phyloP scores from a whole-genome alignment of 2,797 vertebrate species.

The Eulemur mongoz region DNA sequence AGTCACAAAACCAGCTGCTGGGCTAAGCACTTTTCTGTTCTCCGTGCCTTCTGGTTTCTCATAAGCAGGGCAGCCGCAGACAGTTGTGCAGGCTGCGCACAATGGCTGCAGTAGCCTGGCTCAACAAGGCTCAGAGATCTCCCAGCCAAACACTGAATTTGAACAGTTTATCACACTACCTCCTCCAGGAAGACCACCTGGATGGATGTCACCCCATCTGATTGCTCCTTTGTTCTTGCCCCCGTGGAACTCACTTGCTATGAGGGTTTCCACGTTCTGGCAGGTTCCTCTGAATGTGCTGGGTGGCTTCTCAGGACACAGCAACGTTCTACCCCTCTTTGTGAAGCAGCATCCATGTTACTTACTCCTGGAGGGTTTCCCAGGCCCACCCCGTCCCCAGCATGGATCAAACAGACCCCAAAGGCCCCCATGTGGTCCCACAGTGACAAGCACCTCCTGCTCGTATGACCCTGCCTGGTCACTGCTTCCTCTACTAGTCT shows the following conservation, averaged over 20 bases:
- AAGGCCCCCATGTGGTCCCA: rapidly evolving
- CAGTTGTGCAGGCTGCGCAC: rapidly evolving
- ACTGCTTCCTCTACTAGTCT: background rate
- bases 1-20: background rate
- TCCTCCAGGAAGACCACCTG: background rate
- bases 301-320: background rate
- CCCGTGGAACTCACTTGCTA: rapidly evolving
- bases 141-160: background rate
- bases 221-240: background rate
- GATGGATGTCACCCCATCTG: background rate
- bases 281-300: background rate
- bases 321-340: no score
- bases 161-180: background rate
- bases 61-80: rapidly evolving
- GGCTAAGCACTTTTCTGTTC: background rate
- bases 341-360: background rate
- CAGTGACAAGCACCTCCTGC: background rate
- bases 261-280: background rate
- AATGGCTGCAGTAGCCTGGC: rapidly evolving
- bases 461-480: background rate
- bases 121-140: background rate
- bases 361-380: background rate
- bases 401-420: background rate
- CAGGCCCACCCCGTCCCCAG: background rate
- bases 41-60: background rate